Conservation (phyloP, 2,888 invertebrate genomes). For the Amphipyra berbera region DNA sequence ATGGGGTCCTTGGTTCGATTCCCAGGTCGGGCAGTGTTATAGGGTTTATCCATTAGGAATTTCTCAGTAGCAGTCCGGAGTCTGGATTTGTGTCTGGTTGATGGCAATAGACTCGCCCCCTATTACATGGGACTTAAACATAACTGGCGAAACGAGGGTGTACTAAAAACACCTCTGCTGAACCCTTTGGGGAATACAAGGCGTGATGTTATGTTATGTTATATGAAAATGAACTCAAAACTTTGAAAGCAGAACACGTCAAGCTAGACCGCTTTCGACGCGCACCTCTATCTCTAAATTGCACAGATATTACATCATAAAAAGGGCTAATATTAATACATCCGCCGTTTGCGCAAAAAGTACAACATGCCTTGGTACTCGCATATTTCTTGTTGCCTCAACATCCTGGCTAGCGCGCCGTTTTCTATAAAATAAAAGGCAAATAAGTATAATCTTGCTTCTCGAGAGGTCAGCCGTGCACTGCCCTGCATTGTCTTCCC, state of each 20-base stretch:
- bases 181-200: too few relatives aligned
- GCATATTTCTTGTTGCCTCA: constrained; percentile 69
- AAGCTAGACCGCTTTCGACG: not conserved
- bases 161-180: too few relatives aligned
- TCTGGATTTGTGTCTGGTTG: too few relatives aligned
- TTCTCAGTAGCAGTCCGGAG: too few relatives aligned
- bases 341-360: constrained; percentile 77
- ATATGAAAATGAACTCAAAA: too few relatives aligned
- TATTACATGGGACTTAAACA: too few relatives aligned
- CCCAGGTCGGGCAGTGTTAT: too few relatives aligned
- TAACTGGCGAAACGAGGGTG: too few relatives aligned
- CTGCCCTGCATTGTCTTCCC: constrained; percentile 79
- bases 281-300: constrained; percentile 27
- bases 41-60: too few relatives aligned
- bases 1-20: too few relatives aligned
- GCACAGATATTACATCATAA: constrained; percentile 37
- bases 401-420: constrained; percentile 69
- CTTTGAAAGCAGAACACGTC: not conserved
- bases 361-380: constrained; percentile 52
- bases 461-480: constrained; percentile 78
- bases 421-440: constrained; percentile 82
- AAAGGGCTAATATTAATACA: constrained; percentile 71
- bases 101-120: too few relatives aligned
- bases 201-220: too few relatives aligned
- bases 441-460: constrained; percentile 76